Base-by-base conservation (phyloP, 2,888 invertebrate species). In the Drosophila meridionalis region DNA sequence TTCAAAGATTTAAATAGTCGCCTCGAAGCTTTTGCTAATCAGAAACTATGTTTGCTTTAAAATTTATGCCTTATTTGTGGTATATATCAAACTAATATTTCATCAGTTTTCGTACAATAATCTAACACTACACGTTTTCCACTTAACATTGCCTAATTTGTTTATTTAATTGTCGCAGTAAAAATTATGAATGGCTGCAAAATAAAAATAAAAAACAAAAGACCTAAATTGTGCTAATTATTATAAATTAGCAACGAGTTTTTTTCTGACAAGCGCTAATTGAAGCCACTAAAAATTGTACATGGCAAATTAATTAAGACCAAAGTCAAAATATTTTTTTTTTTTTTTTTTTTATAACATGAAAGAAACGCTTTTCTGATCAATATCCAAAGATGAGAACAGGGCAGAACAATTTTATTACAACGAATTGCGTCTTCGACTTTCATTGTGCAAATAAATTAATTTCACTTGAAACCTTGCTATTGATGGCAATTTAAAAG, bases 401-500 rank as follows among this genome's bases (percentile, higher is more conserved):
- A 11, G 28, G 42, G 48, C 48, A 14, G 57, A 38, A 48, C n/a
- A 52, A 34, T 63, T 82, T 74, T 40, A 86, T 80, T 83, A 71
- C 70, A 82, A 59, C 66, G 68, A 84, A 86, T 81, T 83, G 85
- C 85, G 89, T 80, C 85, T 84, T 83, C 83, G 81, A 76, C 79
- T 85, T 87, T 85, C 79, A 73, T 73, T 89, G 83, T 83, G 83
- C 81, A 85, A 86, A 88, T 85, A 82, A 87, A 89, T 90, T 87
- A 80, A 87, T 84, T 82, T 86, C 82, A 83, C 83, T 87, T 90
- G 72, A 78, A 79, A 80, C 83, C 85, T 85, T 80, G 85, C 87
- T 83, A 87, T 87, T 87, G 87, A 88, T 71, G 82, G 80, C 82
- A 90, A 87, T 88, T 88, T 80, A 88, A 88, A 88, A 86, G 78